These are phyloP conservation scores for Oikopleura albicans DNA, from an alignment of 23 tunicate genomes.

Conservation along the genomic window DNA sequence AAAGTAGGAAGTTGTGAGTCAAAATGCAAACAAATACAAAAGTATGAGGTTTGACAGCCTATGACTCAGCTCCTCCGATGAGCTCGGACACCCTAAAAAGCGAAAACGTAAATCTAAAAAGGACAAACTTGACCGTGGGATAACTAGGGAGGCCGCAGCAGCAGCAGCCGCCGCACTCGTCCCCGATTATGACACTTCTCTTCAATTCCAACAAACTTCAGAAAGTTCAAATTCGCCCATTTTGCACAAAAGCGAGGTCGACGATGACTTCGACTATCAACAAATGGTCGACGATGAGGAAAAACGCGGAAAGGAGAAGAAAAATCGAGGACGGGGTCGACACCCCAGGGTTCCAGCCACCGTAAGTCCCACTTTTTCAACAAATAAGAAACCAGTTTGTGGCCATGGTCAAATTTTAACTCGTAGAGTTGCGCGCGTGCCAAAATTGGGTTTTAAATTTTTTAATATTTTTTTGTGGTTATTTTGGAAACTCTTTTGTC, in stretches of 20 bases:
- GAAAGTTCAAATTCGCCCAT: neutral
- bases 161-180: constrained; percentile 15
- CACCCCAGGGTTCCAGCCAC: constrained; percentile 63
- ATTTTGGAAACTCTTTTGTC: no score
- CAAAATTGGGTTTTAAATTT: no score
- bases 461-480: no score
- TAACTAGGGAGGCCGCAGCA: constrained; percentile 10
- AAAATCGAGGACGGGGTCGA: neutral
- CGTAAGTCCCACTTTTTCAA: constrained; percentile 19
- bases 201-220: neutral
- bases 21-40: no score
- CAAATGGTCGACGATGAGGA: neutral
- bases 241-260: neutral
- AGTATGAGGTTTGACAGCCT: no score
- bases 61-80: neutral
- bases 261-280: neutral
- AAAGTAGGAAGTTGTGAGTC: no score
- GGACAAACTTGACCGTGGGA: neutral
- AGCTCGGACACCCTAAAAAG: neutral
- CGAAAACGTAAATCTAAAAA: constrained; percentile 1
- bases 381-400: no score
- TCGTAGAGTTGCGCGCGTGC: no score
- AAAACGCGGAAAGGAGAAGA: neutral
- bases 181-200: neutral
- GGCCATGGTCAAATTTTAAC: no score